Evolutionary conservation across 2,888 invertebrate genomes (phyloP).

Genomic region (Zelleria hepariella): DNA sequence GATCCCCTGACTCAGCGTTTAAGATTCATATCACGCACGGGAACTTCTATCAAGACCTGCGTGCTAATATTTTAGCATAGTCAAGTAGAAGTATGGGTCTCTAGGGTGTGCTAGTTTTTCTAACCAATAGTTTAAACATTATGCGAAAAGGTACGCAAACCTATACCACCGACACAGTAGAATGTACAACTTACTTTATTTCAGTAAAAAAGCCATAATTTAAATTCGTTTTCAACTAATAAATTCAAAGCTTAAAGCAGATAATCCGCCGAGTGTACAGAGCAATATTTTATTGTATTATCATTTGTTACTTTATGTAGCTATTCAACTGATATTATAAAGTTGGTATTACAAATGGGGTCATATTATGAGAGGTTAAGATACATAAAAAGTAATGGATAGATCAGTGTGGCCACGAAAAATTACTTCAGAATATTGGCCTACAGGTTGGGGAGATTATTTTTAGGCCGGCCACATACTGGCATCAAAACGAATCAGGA

Average conservation of each 20-base stretch:
- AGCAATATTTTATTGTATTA: background rate
- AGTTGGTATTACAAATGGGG: background rate
- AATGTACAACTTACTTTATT: too few species aligned
- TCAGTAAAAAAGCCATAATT: too few species aligned
- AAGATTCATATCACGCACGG: background rate
- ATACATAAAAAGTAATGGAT: background rate
- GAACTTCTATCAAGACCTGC: background rate
- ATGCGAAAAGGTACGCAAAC: too few species aligned
- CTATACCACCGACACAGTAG: too few species aligned
- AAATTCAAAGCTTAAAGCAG: background rate
- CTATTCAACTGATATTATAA: background rate
- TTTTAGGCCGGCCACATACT: too few species aligned
- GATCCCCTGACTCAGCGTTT: background rate
- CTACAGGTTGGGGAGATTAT: too few species aligned
- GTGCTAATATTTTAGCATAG: background rate
- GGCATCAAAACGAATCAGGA: too few species aligned
- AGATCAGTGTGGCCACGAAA: background rate
- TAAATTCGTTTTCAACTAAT: background rate
- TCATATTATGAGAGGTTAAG: background rate
- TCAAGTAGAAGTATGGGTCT: background rate
- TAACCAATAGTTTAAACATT: background rate
- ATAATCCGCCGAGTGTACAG: background rate
- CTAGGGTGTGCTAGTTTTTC: background rate
- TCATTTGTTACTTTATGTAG: background rate
- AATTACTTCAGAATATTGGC: too few species aligned